These are phyloP conservation scores for Otocyon megalotis DNA, from an alignment of 2,113 vertebrate species.

Conservation along the genomic window DNA sequence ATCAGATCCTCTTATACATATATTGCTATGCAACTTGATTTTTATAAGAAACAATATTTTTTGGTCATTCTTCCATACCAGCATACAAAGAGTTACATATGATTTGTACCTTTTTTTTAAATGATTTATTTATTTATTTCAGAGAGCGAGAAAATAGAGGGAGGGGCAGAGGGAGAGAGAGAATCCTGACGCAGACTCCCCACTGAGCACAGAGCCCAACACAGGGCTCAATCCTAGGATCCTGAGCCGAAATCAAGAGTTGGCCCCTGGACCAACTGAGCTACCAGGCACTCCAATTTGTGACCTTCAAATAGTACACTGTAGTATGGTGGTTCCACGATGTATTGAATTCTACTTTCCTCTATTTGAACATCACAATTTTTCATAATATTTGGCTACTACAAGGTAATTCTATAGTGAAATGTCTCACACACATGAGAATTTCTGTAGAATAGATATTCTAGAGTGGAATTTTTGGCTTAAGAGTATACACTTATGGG, in stretches of 20 bases:
- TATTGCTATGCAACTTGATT: neutral
- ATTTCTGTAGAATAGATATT: neutral
- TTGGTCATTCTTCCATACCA: neutral
- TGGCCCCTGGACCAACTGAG: neutral
- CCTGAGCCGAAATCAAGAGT: neutral
- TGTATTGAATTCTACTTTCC: conserved; percentile 3
- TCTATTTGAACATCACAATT: neutral
- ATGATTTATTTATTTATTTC: neutral
- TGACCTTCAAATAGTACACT: neutral
- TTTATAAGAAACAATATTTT: neutral
- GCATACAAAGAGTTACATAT: neutral
- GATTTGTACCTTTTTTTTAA: neutral
- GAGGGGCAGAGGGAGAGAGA: neutral
- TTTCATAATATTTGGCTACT: neutral
- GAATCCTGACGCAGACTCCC: neutral
- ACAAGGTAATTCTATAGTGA: neutral
- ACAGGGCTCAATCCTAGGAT: neutral
- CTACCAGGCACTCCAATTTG: neutral
- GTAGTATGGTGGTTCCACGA: neutral
- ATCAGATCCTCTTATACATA: neutral
- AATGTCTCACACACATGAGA: neutral
- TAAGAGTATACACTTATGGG: neutral
- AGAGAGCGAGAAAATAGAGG: neutral
- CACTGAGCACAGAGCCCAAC: neutral
- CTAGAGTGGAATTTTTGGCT: neutral